These are phyloP conservation scores for Athripsodes cinereus DNA, from an alignment of 2,888 invertebrate genomes.

Conservation along the genomic window DNA sequence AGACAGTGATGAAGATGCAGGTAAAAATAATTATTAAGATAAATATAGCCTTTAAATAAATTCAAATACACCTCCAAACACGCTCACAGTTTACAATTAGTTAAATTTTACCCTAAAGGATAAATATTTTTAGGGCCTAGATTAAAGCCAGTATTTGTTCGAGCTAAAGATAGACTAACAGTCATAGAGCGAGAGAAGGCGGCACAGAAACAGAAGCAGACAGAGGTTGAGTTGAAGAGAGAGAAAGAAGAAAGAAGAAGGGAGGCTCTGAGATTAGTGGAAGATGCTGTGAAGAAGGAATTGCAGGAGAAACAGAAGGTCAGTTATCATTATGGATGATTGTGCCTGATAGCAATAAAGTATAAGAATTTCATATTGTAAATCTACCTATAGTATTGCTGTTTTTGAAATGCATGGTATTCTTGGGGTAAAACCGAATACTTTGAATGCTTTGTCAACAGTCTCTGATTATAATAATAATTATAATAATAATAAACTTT, in stretches of 20 bases:
- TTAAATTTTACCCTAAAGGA: no score
- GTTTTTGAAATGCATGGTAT: no score
- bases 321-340: no score
- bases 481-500: no score
- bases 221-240: conserved; percentile 76
- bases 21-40: conserved; percentile 30
- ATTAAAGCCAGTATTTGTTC: conserved; percentile 90
- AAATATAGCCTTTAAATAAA: not conserved
- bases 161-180: conserved; percentile 89
- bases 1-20: conserved; percentile 84
- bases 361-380: no score
- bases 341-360: no score
- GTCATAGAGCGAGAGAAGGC: conserved; percentile 92
- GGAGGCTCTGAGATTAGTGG: conserved; percentile 84
- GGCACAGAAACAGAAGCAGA: conserved; percentile 74
- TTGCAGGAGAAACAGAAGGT: conserved; percentile 56
- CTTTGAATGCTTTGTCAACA: no score
- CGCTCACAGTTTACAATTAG: no score
- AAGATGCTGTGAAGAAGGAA: conserved; percentile 83
- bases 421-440: no score
- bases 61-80: no score
- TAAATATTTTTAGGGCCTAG: conserved; percentile 61
- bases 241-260: conserved; percentile 83
- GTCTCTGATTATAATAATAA: no score
- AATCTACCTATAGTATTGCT: no score